Base-by-base conservation (phyloP, 2,113 vertebrate species). In the Passerina amoena region DNA sequence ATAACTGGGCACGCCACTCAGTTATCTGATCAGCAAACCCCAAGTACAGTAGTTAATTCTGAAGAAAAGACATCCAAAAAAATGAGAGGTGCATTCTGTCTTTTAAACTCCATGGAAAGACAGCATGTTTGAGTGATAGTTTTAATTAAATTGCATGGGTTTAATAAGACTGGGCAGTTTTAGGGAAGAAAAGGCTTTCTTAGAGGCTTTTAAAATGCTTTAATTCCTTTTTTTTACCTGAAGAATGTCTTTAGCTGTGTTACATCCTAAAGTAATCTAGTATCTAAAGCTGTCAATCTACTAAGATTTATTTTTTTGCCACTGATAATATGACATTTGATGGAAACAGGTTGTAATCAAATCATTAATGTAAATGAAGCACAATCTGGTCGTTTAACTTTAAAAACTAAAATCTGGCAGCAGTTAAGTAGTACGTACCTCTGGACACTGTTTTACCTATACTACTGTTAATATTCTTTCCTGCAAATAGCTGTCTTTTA, bases 131-230 rank as follows among this genome's bases (percentile, higher is more conserved):
- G 64, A 95, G 94, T 91, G 53, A 92, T 48, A 53, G 17, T 31
- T 96, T 82, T 92, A 96, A 94, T 94, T 94, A 76, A 83, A 91
- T 72, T 78, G 89, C 53, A 50, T 48, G 30, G 59, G 82, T 57
- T 90, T 91, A 90, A 76, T 92, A 81, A 92, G 54, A 83, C 69
- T 86, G 61, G 56, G 30, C 8, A 90, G 23, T 69, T 96, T 91
- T 56, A 25, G 18, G 42, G 60, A 91, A 86, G 48, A 48, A 24
- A 91, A 94, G 82, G 6, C 6, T 37, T n/a, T 65, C 2, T 61
- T 70, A 10, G 28, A 90, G 40, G 6, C 19, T 85, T 92, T 92
- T 68, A 33, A 94, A 92, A 63, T 44, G 8, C 8, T 86, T 81
- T 78, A 38, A 81, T 88, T 86, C 22, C 8, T 42, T 47, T 54